These are phyloP conservation scores for Squalus acanthias DNA, from an alignment of 2,797 vertebrate genomes.

Conservation along the genomic window DNA sequence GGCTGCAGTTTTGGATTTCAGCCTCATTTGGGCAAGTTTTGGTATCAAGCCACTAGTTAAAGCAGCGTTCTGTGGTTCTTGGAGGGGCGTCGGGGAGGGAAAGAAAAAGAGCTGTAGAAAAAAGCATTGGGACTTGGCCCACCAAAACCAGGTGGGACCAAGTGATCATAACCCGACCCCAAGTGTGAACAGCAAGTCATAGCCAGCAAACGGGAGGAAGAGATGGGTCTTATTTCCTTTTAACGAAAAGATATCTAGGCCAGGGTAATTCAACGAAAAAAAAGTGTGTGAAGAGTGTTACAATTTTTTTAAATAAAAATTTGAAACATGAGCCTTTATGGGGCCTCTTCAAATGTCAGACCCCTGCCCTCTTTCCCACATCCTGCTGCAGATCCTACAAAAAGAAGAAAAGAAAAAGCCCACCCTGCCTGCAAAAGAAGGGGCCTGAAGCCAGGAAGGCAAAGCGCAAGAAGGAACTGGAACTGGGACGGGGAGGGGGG, in stretches of 20 bases:
- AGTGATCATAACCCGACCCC: not conserved
- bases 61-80: not conserved
- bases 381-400: not conserved
- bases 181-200: not conserved
- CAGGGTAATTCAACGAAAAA: not conserved
- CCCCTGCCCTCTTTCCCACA: not conserved
- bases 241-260: not conserved
- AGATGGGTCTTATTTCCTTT: not conserved
- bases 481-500: conserved; percentile 1
- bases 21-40: not conserved
- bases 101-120: not conserved
- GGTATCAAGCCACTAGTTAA: not conserved
- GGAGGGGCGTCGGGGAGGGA: not conserved
- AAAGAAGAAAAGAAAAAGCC: conserved; percentile 16
- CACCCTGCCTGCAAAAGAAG: conserved; percentile 40
- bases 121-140: not conserved
- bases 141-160: not conserved
- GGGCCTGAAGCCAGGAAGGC: conserved; percentile 43
- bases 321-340: not conserved
- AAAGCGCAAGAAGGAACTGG: conserved; percentile 40
- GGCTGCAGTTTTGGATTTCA: not conserved
- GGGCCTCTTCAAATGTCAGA: conserved; percentile 5
- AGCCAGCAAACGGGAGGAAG: not conserved
- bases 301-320: not conserved
- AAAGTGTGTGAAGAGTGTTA: not conserved